phyloP scores from a whole-genome alignment of 2,113 vertebrate genomes.

The Coryphaenoides rupestris region DNA sequence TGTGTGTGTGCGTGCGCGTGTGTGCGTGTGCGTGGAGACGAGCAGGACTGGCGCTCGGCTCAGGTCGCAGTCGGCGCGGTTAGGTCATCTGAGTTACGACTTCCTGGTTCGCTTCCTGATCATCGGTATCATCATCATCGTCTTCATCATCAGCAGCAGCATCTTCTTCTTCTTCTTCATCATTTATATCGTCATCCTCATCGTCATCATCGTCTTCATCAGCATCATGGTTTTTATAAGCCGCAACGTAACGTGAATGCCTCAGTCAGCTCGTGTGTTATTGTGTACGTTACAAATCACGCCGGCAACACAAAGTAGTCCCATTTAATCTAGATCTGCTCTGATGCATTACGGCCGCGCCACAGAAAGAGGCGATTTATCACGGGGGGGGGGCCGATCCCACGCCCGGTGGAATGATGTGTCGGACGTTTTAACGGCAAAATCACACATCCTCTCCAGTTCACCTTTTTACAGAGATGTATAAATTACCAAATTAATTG shows the following conservation, averaged over 20 bases:
- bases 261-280: neutral
- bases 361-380: neutral
- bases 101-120: neutral
- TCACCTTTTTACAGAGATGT: conserved; percentile 52
- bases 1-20: neutral
- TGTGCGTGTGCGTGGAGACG: too few species aligned
- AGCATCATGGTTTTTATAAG: conserved; percentile 7
- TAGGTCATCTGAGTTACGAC: neutral
- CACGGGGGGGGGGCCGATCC: neutral
- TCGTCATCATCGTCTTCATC: conserved; percentile 21
- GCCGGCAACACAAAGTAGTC: neutral
- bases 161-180: conserved; percentile 32
- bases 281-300: conserved; percentile 14
- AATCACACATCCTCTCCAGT: conserved; percentile 47
- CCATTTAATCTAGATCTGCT: neutral
- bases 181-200: conserved; percentile 32
- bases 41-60: too few species aligned
- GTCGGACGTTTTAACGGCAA: conserved; percentile 49
- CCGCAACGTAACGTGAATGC: neutral
- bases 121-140: conserved; percentile 18
- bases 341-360: neutral
- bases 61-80: neutral
- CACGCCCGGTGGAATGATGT: conserved; percentile 37
- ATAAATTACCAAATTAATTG: conserved; percentile 62
- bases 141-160: conserved; percentile 12